A percentile compares a stretch with the other conserved stretches of the same genome.
Conservation (phyloP, 2,797 vertebrate genomes). For the Lithobates pipiens region DNA sequence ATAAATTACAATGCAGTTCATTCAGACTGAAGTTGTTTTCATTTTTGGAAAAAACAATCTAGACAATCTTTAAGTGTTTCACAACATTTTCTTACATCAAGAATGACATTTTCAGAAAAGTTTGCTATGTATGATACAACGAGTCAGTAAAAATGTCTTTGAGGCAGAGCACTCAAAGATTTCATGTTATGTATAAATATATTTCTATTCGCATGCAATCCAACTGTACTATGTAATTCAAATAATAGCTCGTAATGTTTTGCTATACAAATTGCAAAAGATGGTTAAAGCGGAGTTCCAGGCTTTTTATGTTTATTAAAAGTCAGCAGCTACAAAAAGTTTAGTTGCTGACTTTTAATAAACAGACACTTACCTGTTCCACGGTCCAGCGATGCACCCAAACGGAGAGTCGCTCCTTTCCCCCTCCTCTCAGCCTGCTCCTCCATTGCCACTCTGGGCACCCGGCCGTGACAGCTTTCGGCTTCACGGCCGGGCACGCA, state of each 20-base stretch:
- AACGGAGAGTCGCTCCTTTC: too few relatives aligned
- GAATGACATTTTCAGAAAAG: constrained; percentile 55
- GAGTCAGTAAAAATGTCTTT: constrained; percentile 46
- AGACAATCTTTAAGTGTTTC: constrained; percentile 51
- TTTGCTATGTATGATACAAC: constrained; percentile 49
- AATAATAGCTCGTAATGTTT: constrained; percentile 16
- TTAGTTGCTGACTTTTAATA: too few relatives aligned
- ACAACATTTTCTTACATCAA: constrained; percentile 51
- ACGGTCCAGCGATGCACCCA: too few relatives aligned
- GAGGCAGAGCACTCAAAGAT: constrained; percentile 37
- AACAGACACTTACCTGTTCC: too few relatives aligned
- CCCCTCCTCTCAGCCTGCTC: too few relatives aligned
- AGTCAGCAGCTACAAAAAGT: too few relatives aligned
- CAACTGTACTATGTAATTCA: constrained; percentile 35
- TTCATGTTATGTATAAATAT: constrained; percentile 47
- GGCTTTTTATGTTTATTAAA: too few relatives aligned
- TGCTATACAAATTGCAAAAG: constrained; percentile 21
- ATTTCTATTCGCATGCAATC: constrained; percentile 32
- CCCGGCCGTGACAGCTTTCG: too few relatives aligned
- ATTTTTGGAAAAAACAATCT: constrained; percentile 43
- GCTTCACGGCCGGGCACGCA: too few relatives aligned
- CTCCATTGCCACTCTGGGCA: too few relatives aligned
- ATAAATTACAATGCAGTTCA: constrained; percentile 48
- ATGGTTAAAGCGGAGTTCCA: too few relatives aligned
- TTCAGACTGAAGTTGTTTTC: constrained; percentile 47